Conservation (phyloP, 1,140 invertebrate species). For the Gonatopus flavifemur region DNA sequence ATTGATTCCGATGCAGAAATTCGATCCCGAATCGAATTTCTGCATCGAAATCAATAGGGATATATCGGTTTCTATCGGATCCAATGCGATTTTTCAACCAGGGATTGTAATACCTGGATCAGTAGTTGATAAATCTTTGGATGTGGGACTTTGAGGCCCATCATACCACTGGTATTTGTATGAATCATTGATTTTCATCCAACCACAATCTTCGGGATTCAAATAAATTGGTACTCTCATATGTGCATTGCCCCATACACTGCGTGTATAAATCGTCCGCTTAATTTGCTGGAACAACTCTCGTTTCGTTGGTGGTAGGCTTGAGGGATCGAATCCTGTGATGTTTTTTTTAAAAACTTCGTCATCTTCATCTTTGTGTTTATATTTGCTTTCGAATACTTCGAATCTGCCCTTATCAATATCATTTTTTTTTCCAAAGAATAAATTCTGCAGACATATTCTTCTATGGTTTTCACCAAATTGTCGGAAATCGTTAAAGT, state of each 20-base stretch:
- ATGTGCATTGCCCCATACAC: slow-evolving; percentile 27
- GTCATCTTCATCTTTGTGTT: slow-evolving; percentile 6
- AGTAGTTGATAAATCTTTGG: slow-evolving; percentile 9
- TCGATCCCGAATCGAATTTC: too few species aligned
- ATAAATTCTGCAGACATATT: slow-evolving; percentile 19
- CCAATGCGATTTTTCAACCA: too few species aligned
- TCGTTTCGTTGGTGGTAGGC: slow-evolving; percentile 24
- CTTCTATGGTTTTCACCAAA: slow-evolving; percentile 3
- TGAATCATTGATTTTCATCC: slow-evolving; percentile 16
- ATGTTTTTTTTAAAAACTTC: slow-evolving; percentile 13
- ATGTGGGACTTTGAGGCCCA: slow-evolving; percentile 16
- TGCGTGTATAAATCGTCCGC: slow-evolving; percentile 11
- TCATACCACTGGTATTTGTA: slow-evolving; percentile 21
- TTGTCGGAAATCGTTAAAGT: slow-evolving; percentile 7
- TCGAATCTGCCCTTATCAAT: slow-evolving; percentile 20
- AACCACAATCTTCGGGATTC: slow-evolving; percentile 17
- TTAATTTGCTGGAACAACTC: slow-evolving; percentile 21
- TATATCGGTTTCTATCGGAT: too few species aligned
- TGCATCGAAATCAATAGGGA: too few species aligned
- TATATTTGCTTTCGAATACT: slow-evolving; percentile 6
- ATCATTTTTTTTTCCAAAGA: slow-evolving; percentile 24
- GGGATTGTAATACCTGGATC: slow-evolving; percentile 1
- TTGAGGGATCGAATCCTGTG: slow-evolving; percentile 18
- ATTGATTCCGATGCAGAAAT: too few species aligned
- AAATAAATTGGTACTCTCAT: slow-evolving; percentile 17